These are phyloP conservation scores for Alces alces DNA, from an alignment of 2,113 vertebrate genomes.

Conservation along the genomic window DNA sequence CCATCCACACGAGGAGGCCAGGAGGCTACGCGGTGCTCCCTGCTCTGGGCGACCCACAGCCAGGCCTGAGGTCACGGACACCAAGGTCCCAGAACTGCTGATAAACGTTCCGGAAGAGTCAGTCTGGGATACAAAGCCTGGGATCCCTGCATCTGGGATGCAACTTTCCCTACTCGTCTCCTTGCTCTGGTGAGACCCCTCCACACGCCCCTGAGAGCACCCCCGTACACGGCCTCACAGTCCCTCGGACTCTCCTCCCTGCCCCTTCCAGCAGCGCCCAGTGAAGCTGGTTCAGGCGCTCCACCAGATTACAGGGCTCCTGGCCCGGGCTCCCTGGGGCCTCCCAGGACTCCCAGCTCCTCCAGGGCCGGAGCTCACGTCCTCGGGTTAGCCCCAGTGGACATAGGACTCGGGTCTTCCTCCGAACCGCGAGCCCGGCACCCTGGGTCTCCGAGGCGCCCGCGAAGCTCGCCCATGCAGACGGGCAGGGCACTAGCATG, in stretches of 20 bases:
- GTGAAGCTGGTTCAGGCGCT: not conserved
- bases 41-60: not conserved
- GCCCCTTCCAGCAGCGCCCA: not conserved
- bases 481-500: not conserved
- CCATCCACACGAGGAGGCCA: not conserved
- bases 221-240: fast-evolving
- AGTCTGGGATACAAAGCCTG: too few relatives aligned
- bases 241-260: not conserved
- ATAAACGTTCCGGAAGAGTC: not conserved
- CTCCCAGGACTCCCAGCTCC: not conserved
- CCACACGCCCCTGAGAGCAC: not conserved
- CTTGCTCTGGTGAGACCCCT: not conserved
- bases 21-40: not conserved
- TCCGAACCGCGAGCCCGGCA: not conserved
- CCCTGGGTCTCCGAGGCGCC: not conserved
- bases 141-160: not conserved
- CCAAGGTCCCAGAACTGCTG: not conserved
- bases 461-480: not conserved
- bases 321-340: not conserved
- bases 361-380: not conserved
- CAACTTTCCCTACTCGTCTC: not conserved
- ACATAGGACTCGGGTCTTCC: not conserved
- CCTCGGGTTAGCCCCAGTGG: not conserved
- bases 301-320: not conserved
- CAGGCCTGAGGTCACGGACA: not conserved